A percentile compares a stretch with the other conserved stretches of the same genome.
Evolutionary conservation across 2,888 invertebrate genomes (phyloP).

Genomic region (Eubasilissa splendida): DNA sequence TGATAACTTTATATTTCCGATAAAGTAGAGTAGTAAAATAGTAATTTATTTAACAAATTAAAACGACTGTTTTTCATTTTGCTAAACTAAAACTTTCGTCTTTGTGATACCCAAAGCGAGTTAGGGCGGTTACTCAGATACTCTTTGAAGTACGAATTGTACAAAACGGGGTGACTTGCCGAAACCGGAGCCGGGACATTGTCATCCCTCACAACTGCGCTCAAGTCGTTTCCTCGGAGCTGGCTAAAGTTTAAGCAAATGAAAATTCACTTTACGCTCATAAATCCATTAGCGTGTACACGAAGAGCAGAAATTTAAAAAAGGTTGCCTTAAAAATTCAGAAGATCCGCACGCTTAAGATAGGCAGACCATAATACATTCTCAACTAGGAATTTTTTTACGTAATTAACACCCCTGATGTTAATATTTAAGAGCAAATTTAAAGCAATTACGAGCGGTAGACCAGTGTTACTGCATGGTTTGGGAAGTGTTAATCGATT

Average conservation of each 20-base stretch:
- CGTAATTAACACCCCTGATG: too few relatives aligned
- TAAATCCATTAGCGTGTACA: conserved; percentile 27
- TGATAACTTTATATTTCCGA: too few relatives aligned
- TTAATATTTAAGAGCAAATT: too few relatives aligned
- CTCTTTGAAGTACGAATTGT: neutral
- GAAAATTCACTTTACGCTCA: conserved; percentile 23
- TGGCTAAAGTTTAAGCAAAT: conserved; percentile 18
- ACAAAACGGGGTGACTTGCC: conserved; percentile 15
- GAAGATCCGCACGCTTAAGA: neutral
- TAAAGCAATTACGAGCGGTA: too few relatives aligned
- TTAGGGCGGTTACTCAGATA: conserved; percentile 1
- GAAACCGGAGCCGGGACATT: neutral
- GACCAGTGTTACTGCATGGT: too few relatives aligned
- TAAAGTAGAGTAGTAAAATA: too few relatives aligned
- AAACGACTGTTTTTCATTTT: too few relatives aligned
- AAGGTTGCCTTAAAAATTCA: conserved; percentile 13
- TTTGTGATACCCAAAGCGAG: neutral
- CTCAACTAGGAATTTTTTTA: neutral
- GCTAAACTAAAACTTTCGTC: neutral
- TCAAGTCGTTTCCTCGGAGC: neutral
- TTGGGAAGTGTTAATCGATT: too few relatives aligned
- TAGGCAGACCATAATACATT: neutral
- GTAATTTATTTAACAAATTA: too few relatives aligned
- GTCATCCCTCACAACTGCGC: neutral
- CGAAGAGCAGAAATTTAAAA: conserved; percentile 18